phyloP scores from a whole-genome alignment of 2,797 vertebrate species.

The Syngnathus rostellatus region DNA sequence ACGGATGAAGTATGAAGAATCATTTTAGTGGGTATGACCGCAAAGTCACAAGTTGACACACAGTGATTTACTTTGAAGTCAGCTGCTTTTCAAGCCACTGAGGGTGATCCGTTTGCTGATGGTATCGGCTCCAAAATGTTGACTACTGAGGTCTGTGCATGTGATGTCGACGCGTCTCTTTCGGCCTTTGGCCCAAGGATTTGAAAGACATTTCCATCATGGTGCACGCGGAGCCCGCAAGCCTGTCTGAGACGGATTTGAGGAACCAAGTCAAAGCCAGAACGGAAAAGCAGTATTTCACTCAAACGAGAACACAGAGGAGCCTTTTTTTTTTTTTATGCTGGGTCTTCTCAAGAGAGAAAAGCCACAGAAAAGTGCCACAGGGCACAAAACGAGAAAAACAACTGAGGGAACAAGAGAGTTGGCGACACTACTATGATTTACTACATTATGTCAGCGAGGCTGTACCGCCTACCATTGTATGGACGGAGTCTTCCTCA shows the following conservation, averaged over 20 bases:
- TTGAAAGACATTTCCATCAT: neutral
- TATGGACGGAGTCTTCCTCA: conserved; percentile 17
- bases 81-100: conserved; percentile 15
- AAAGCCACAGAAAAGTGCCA: conserved; percentile 59
- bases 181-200: conserved; percentile 5
- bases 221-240: conserved; percentile 13
- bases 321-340: conserved; percentile 47
- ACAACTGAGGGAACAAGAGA: conserved; percentile 56
- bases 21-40: neutral
- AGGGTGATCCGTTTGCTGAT: conserved; percentile 6
- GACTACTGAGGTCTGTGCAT: conserved; percentile 7
- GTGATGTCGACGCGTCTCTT: conserved; percentile 5
- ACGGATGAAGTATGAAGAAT: conserved; percentile 1
- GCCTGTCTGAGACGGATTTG: conserved; percentile 28
- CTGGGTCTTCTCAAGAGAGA: conserved; percentile 14
- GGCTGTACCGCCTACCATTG: conserved; percentile 30
- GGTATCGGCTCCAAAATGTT: conserved; percentile 35
- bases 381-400: conserved; percentile 61
- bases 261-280: conserved; percentile 42
- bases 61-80: conserved; percentile 24
- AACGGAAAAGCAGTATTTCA: conserved; percentile 58
- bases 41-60: conserved; percentile 3
- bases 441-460: conserved; percentile 34
- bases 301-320: conserved; percentile 47
- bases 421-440: conserved; percentile 39